Conservation (phyloP, 1,140 invertebrate species). For the Maconellicoccus hirsutus region DNA sequence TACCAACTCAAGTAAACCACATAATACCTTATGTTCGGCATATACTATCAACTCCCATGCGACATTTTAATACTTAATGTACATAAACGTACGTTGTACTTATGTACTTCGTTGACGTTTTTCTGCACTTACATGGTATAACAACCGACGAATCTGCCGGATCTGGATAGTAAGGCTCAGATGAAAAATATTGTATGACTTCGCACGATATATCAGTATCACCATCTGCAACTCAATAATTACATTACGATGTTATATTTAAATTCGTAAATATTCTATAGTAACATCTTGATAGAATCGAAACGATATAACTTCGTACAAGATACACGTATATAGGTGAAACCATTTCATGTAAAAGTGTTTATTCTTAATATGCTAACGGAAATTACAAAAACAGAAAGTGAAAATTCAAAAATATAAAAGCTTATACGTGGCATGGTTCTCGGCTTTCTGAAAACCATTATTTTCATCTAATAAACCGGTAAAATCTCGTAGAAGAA, state of each 20-base stretch:
- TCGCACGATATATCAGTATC: conserved; percentile 16
- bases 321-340: neutral
- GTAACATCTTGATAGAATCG: no score
- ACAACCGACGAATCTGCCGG: neutral
- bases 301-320: no score
- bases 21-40: no score
- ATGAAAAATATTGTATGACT: conserved; percentile 3
- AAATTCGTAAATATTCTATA: neutral
- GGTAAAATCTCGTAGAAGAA: neutral
- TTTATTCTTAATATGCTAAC: neutral
- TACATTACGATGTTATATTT: neutral
- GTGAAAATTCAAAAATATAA: conserved; percentile 1
- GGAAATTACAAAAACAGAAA: neutral
- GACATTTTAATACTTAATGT: no score
- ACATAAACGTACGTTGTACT: neutral
- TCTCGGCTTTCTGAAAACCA: neutral
- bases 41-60: no score
- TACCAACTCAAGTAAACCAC: no score
- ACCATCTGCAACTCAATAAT: conserved; percentile 14
- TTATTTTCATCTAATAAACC: conserved; percentile 5
- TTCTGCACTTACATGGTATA: conserved; percentile 14
- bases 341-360: neutral
- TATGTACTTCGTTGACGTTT: neutral
- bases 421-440: neutral
- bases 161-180: conserved; percentile 12